Evolutionary conservation across 2,113 vertebrate genomes (phyloP).

Genomic region (Siphamia tubifer): DNA sequence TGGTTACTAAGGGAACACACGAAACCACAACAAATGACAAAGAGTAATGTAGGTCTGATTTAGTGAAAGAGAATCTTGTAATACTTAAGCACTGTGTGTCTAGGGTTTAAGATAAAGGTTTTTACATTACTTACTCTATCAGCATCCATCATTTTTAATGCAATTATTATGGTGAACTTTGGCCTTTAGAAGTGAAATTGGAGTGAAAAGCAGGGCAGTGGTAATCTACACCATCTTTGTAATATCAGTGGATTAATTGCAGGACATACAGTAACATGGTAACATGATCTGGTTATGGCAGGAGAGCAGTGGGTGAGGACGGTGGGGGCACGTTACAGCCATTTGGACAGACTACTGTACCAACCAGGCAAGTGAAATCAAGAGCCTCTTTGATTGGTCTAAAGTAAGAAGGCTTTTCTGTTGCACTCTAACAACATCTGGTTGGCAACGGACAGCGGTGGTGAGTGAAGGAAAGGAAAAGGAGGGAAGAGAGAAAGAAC

Average conservation of each 20-base stretch:
- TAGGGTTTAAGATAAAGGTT: slow-evolving; percentile 33
- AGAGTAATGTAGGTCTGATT: slow-evolving; percentile 33
- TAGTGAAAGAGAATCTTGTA: slow-evolving; percentile 35
- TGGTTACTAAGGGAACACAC: slow-evolving; percentile 62
- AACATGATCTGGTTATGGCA: slow-evolving; percentile 60
- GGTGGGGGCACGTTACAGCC: slow-evolving; percentile 41
- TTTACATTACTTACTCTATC: slow-evolving; percentile 4
- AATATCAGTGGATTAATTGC: slow-evolving; percentile 65
- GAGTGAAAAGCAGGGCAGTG: slow-evolving; percentile 31
- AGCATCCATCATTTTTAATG: slow-evolving; percentile 10
- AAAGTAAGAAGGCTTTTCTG: slow-evolving; percentile 45
- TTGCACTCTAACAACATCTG: slow-evolving; percentile 67
- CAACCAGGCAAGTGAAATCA: slow-evolving; percentile 47
- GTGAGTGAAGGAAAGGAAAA: slow-evolving; percentile 45
- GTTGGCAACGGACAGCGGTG: slow-evolving; percentile 51
- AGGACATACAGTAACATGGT: slow-evolving; percentile 54
- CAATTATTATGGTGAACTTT: slow-evolving; percentile 35
- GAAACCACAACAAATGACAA: slow-evolving; percentile 66
- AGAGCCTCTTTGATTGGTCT: slow-evolving; percentile 56
- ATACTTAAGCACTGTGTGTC: slow-evolving; percentile 15
- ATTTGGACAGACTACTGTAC: slow-evolving; percentile 39
- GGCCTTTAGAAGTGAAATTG: slow-evolving; percentile 38
- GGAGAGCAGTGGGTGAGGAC: slow-evolving; percentile 46
- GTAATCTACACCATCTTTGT: slow-evolving; percentile 53
- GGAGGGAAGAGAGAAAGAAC: slow-evolving; percentile 24